Percentiles rank a stretch among this genome's conserved stretches.
These are phyloP conservation scores for Eucriotettix oculatus DNA, from an alignment of 2,888 invertebrate genomes.

Conservation along the genomic window DNA sequence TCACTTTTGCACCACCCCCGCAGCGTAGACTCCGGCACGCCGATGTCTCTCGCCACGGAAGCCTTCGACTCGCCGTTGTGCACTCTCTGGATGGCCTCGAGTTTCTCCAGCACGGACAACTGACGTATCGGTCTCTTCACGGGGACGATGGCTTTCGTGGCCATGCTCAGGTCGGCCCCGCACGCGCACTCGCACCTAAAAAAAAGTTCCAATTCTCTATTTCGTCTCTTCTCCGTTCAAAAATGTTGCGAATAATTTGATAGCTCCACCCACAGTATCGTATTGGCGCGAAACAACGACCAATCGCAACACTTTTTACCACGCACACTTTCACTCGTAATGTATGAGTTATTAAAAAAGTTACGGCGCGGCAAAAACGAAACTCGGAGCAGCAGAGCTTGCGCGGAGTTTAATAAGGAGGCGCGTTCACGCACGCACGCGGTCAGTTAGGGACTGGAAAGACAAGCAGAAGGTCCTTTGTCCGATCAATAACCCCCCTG, in stretches of 20 bases:
- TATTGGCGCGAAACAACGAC: slow-evolving; percentile 12
- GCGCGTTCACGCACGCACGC: slow-evolving; percentile 13
- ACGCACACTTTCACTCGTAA: slow-evolving; percentile 10
- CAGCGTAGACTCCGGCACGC: slow-evolving; percentile 71
- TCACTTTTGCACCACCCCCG: slow-evolving; percentile 82
- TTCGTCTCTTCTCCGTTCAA: slow-evolving; percentile 3
- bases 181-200: background rate
- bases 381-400: background rate
- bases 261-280: slow-evolving; percentile 12
- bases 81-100: slow-evolving; percentile 64
- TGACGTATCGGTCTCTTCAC: slow-evolving; percentile 64
- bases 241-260: slow-evolving; percentile 10
- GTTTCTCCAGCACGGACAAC: slow-evolving; percentile 59
- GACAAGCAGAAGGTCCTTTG: slow-evolving; percentile 12
- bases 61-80: slow-evolving; percentile 76
- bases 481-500: slow-evolving; percentile 13
- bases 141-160: slow-evolving; percentile 34
- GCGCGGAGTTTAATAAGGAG: slow-evolving; percentile 13
- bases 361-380: background rate
- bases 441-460: slow-evolving; percentile 7
- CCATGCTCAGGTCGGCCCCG: slow-evolving; percentile 13
- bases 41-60: slow-evolving; percentile 69
- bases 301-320: slow-evolving; percentile 13
- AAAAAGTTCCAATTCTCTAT: background rate
- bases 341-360: slow-evolving; percentile 12